phyloP scores from a whole-genome alignment of 23 tunicate genomes.

The Clavelina lepadiformis region DNA sequence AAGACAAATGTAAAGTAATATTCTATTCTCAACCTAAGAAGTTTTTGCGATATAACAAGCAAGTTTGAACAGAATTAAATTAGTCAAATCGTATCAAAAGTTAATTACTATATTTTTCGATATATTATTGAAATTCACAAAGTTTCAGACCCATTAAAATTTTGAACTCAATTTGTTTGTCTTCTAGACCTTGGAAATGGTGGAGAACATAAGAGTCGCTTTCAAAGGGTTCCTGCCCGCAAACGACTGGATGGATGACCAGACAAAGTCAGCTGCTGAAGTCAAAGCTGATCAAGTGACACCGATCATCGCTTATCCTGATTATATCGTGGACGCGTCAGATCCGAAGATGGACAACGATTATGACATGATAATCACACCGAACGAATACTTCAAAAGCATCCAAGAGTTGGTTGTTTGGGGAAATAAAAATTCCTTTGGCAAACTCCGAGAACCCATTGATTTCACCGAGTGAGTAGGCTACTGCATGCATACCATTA shows the following conservation, averaged over 20 bases:
- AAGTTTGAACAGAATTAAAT: no score
- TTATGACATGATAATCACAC: constrained; percentile 13
- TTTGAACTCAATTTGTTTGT: background rate
- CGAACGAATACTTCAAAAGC: constrained; percentile 35
- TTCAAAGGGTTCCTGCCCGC: constrained; percentile 54
- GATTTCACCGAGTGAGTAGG: constrained; percentile 80
- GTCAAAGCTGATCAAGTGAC: constrained; percentile 55
- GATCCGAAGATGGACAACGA: constrained; percentile 67
- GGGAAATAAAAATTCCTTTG: constrained; percentile 1
- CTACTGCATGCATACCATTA: no score
- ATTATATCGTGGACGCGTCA: constrained; percentile 51
- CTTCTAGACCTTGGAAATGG: constrained; percentile 74
- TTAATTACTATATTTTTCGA: no score
- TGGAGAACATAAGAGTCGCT: constrained; percentile 56
- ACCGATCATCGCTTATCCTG: constrained; percentile 85
- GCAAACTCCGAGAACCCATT: constrained; percentile 35
- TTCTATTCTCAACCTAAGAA: background rate
- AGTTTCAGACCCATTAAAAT: background rate
- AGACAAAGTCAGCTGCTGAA: constrained; percentile 53
- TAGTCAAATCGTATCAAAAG: no score
- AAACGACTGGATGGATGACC: constrained; percentile 91
- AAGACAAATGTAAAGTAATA: constrained; percentile 2
- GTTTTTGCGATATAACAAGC: background rate
- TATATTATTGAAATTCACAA: no score
- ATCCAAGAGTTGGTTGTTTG: constrained; percentile 15